These are phyloP conservation scores for Sorex maritimensis DNA, from an alignment of 2,797 vertebrate genomes.

Conservation along the genomic window DNA sequence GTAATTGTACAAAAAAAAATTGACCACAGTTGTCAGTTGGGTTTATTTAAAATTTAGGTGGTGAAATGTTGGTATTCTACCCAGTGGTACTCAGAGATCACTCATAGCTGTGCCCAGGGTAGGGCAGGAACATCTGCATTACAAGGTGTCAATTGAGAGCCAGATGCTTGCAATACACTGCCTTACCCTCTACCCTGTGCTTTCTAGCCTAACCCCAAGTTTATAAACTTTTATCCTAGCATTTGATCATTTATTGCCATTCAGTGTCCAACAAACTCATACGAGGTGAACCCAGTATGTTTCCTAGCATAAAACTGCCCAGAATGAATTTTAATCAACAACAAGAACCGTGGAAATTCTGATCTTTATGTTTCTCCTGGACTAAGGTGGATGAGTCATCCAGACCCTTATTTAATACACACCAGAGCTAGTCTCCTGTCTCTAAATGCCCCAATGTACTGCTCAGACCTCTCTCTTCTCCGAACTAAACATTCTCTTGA, in stretches of 20 bases:
- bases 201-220: too few relatives aligned
- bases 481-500: not conserved
- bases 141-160: too few relatives aligned
- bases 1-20: too few relatives aligned
- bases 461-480: not conserved
- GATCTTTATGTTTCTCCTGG: not conserved
- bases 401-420: not conserved
- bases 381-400: not conserved
- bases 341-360: conserved; percentile 4
- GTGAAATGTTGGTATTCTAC: too few relatives aligned
- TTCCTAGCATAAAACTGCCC: not conserved
- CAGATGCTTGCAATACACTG: too few relatives aligned
- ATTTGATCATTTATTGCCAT: not conserved
- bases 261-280: not conserved
- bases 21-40: too few relatives aligned
- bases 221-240: too few relatives aligned
- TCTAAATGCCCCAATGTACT: not conserved
- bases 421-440: rapidly evolving
- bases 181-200: too few relatives aligned
- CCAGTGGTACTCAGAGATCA: too few relatives aligned
- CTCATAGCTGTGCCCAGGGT: too few relatives aligned
- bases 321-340: not conserved
- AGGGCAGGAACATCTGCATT: too few relatives aligned
- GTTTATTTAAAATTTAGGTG: too few relatives aligned
- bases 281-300: not conserved